A percentile compares a stretch with the other conserved stretches of the same genome.
These are phyloP conservation scores for Pterobdella sp. DNA, from an alignment of 2,888 invertebrate genomes.

Conservation along the genomic window DNA sequence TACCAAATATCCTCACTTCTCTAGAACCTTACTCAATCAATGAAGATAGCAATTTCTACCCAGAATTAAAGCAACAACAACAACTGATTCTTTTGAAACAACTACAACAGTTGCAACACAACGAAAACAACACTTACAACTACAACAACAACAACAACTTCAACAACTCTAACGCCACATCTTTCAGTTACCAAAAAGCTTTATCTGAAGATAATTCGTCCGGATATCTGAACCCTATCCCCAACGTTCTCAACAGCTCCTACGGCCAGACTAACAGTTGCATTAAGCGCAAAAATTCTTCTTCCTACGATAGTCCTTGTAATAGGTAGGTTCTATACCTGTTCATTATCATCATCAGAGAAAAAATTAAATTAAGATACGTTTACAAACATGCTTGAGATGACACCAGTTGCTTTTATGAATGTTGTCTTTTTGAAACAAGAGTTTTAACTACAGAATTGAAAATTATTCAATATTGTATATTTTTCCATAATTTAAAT, in stretches of 20 bases:
- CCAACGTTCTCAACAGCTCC: slow-evolving; percentile 1
- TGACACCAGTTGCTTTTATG: too few species aligned
- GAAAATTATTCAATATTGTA: too few species aligned
- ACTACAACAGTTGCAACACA: slow-evolving; percentile 18
- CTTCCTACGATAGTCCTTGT: slow-evolving; percentile 23
- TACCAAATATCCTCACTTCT: slow-evolving; percentile 7
- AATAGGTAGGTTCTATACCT: slow-evolving; percentile 13
- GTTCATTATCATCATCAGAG: too few species aligned
- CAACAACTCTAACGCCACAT: background rate
- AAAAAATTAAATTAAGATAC: too few species aligned
- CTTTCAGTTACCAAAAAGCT: background rate
- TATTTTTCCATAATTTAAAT: too few species aligned
- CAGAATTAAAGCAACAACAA: slow-evolving; percentile 7
- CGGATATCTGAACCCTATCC: background rate
- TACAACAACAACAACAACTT: slow-evolving; percentile 21
- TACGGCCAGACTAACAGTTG: background rate
- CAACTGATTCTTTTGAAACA: too few species aligned
- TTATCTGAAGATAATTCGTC: background rate
- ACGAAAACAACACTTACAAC: background rate
- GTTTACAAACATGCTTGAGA: too few species aligned
- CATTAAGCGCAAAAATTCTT: slow-evolving; percentile 22
- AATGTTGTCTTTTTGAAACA: too few species aligned
- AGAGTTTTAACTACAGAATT: too few species aligned
- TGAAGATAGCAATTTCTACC: background rate
- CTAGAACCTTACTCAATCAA: slow-evolving; percentile 4